A percentile compares a stretch with the other conserved stretches of the same genome.
phyloP scores from a whole-genome alignment of 2,888 invertebrate genomes.

The Rosalia funebris region DNA sequence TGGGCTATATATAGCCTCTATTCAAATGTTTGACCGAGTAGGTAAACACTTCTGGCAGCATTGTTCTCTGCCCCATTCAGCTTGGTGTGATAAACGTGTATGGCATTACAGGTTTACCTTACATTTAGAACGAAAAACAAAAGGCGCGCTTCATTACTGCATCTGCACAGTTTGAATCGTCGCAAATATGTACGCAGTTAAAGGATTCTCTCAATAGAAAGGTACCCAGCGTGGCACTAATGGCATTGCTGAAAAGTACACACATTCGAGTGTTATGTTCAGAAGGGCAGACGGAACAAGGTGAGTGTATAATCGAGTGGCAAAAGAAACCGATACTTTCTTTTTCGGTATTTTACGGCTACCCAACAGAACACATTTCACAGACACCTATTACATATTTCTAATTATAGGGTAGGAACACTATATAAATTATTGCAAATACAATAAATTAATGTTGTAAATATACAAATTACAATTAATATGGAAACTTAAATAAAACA shows the following conservation, averaged over 20 bases:
- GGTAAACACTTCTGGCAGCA: conserved; percentile 30
- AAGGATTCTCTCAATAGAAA: background rate
- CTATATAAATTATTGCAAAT: no score
- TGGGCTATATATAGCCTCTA: conserved; percentile 8
- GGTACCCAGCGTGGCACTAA: background rate
- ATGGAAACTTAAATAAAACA: no score
- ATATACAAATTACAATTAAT: no score
- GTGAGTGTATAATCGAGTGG: no score
- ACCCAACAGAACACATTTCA: no score
- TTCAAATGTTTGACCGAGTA: conserved; percentile 27
- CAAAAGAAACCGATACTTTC: no score
- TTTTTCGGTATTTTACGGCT: no score
- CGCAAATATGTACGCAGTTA: background rate
- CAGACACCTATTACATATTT: no score
- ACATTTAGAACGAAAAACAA: background rate
- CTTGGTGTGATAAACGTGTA: conserved; percentile 31
- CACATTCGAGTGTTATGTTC: background rate
- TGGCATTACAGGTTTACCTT: conserved; percentile 5
- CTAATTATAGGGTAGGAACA: no score
- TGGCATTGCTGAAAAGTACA: background rate
- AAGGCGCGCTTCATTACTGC: background rate
- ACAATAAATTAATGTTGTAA: no score
- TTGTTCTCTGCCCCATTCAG: conserved; percentile 28
- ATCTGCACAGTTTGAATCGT: background rate
- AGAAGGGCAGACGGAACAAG: no score